Evolutionary conservation across 2,888 invertebrate species (phyloP).

Genomic region (Vanessa cardui): DNA sequence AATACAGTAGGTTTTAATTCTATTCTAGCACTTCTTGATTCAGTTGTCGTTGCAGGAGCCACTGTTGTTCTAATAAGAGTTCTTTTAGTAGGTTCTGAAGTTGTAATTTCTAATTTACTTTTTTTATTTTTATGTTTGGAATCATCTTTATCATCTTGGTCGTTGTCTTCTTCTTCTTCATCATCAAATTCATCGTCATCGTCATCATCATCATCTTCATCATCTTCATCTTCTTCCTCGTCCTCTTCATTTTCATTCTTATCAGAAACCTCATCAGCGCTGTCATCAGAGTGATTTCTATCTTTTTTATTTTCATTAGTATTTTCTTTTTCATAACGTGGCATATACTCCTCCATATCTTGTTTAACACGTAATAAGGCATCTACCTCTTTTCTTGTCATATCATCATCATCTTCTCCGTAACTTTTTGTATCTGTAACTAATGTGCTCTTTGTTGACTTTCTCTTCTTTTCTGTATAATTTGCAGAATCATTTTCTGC

Average conservation of each 20-base stretch:
- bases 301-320: slow-evolving; percentile 40
- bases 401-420: slow-evolving; percentile 64
- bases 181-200: slow-evolving; percentile 45
- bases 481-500: slow-evolving; percentile 50
- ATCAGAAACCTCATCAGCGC: slow-evolving; percentile 44
- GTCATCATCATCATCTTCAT: slow-evolving; percentile 46
- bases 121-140: slow-evolving; percentile 26
- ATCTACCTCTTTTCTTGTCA: slow-evolving; percentile 68
- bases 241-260: slow-evolving; percentile 46
- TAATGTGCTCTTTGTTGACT: slow-evolving; percentile 67
- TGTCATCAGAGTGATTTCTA: slow-evolving; percentile 41
- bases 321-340: slow-evolving; percentile 66
- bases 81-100: slow-evolving; percentile 64
- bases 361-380: slow-evolving; percentile 67
- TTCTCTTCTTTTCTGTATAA: slow-evolving; percentile 72
- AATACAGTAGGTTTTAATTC: slow-evolving; percentile 59
- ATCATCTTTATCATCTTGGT: slow-evolving; percentile 37
- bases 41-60: slow-evolving; percentile 56
- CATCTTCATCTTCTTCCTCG: slow-evolving; percentile 44
- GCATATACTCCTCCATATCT: slow-evolving; percentile 68
- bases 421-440: slow-evolving; percentile 75
- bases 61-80: slow-evolving; percentile 64
- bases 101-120: slow-evolving; percentile 46
- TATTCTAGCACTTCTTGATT: slow-evolving; percentile 48
- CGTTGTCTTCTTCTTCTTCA: slow-evolving; percentile 44